These are phyloP conservation scores for Cephalopterus ornatus DNA, from an alignment of 2,113 vertebrate genomes.

Conservation along the genomic window DNA sequence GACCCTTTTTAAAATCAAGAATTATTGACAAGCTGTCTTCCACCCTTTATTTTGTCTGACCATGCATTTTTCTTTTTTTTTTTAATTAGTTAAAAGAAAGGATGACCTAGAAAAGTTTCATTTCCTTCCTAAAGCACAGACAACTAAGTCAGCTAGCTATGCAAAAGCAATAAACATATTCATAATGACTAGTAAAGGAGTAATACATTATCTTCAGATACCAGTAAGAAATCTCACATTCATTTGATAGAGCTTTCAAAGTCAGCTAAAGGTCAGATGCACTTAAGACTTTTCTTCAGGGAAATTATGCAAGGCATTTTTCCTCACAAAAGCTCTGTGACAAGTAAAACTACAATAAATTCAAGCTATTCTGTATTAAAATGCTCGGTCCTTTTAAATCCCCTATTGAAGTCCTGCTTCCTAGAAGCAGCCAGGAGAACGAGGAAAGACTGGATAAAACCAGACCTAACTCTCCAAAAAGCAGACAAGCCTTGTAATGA, in stretches of 20 bases:
- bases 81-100: neutral
- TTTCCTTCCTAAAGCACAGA: neutral
- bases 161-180: slow-evolving; percentile 6
- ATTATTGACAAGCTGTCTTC: neutral
- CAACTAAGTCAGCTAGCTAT: slow-evolving; percentile 11
- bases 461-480: neutral
- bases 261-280: neutral
- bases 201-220: neutral
- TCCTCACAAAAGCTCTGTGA: neutral
- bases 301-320: neutral
- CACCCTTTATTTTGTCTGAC: neutral
- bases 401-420: neutral
- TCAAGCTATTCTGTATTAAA: neutral
- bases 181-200: neutral
- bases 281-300: neutral
- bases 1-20: neutral
- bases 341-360: neutral
- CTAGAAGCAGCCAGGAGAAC: neutral
- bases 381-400: neutral
- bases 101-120: neutral
- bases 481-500: neutral
- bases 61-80: neutral
- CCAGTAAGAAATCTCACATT: neutral
- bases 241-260: neutral
- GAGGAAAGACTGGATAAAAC: neutral